These are phyloP conservation scores for Dendrocincla tyrannina DNA, from an alignment of 2,797 vertebrate species.

Conservation along the genomic window DNA sequence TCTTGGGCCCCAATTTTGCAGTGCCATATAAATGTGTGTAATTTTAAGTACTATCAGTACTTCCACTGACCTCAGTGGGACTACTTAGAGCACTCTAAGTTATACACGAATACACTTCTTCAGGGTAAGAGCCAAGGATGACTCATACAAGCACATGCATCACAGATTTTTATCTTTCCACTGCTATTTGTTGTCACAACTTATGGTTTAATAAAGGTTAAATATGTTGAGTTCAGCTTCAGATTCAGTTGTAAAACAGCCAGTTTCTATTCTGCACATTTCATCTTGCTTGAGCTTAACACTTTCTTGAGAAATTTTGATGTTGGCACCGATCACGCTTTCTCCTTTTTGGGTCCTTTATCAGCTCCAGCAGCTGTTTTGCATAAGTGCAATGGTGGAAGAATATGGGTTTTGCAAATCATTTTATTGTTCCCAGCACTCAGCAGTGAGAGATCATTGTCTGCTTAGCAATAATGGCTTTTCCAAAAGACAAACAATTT, in stretches of 20 bases:
- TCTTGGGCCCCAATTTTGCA: neutral
- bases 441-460: slow-evolving; percentile 13
- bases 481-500: slow-evolving; percentile 64
- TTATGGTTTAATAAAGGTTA: slow-evolving; percentile 37
- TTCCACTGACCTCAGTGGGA: slow-evolving; percentile 27
- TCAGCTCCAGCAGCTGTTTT: slow-evolving; percentile 58
- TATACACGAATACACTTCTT: neutral
- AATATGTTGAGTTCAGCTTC: slow-evolving; percentile 5
- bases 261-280: neutral
- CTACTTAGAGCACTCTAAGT: neutral
- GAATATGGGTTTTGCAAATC: slow-evolving; percentile 37
- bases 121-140: slow-evolving; percentile 17
- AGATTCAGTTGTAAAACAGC: neutral
- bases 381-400: slow-evolving; percentile 21
- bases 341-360: slow-evolving; percentile 28
- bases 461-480: slow-evolving; percentile 58
- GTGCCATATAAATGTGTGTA: neutral
- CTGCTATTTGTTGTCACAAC: slow-evolving; percentile 5
- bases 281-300: neutral
- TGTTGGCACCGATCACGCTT: neutral
- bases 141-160: neutral
- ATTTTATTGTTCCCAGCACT: slow-evolving; percentile 39
- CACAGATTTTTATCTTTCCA: slow-evolving; percentile 9
- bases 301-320: slow-evolving; percentile 12
- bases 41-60: neutral